Conservation (phyloP, 2,888 invertebrate species). For the Leucoma salicis region DNA sequence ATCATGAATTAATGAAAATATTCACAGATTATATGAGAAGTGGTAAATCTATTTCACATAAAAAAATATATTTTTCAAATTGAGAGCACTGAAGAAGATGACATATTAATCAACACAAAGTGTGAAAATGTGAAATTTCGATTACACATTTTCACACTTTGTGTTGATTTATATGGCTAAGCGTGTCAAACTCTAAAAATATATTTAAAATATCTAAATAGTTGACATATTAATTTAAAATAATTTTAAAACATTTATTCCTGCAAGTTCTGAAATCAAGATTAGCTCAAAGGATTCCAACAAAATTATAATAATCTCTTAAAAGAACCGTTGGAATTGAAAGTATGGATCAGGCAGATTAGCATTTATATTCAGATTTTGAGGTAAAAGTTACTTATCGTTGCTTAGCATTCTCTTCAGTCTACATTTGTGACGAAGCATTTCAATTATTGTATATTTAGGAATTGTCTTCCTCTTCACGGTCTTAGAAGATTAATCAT, state of each 20-base stretch:
- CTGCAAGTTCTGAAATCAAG: slow-evolving; percentile 57
- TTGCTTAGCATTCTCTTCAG: slow-evolving; percentile 54
- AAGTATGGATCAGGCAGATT: slow-evolving; percentile 74
- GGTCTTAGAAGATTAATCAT: slow-evolving; percentile 24
- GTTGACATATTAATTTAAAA: slow-evolving; percentile 23
- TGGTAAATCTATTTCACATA: no score
- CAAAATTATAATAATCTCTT: slow-evolving; percentile 76
- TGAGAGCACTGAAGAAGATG: neutral
- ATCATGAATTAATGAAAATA: no score
- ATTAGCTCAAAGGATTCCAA: slow-evolving; percentile 65
- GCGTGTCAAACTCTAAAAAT: no score
- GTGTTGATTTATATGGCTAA: no score
- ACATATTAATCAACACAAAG: no score
- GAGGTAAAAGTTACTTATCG: slow-evolving; percentile 71
- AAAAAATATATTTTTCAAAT: neutral
- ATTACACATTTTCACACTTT: neutral
- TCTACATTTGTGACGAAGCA: slow-evolving; percentile 24
- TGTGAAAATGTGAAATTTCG: no score
- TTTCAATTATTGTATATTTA: slow-evolving; percentile 31
- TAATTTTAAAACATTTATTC: slow-evolving; percentile 50
- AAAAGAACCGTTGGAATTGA: slow-evolving; percentile 65
- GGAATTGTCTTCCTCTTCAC: slow-evolving; percentile 24
- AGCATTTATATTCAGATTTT: slow-evolving; percentile 75
- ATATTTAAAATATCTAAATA: no score
- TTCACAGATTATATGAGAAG: no score